Base-by-base conservation (phyloP, 2,797 vertebrate genomes). In the Coranthus polyacanthus region DNA sequence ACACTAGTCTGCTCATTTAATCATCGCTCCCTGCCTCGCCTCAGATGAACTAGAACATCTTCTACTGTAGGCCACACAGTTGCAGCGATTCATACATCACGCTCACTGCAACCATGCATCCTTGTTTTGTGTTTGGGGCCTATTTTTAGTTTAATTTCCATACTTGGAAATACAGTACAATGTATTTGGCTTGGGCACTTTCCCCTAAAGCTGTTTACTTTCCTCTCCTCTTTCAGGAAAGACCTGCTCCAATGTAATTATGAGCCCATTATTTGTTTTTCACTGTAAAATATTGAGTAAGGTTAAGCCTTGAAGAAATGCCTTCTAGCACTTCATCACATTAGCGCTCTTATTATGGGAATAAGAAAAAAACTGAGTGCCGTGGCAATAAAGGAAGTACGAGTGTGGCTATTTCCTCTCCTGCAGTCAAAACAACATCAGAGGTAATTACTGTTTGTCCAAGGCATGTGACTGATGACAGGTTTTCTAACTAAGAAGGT, bases 211-310 rank as follows among this genome's bases (percentile, higher is more conserved):
- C 67, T 5, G 43, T 69, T 84, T 62, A 62, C 57, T 61, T 57
- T 39, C 18, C 38, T 61, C 12, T 29, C 32, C 46, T 66, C 49
- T 63, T 62, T 61, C 63, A 63, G 51, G 43, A 68, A 66, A 62
- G 54, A 79, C 39, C 52, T 50, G 47, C 55, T 64, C 50, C 38
- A 59, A 57, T 46, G 55, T 74, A 83, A 89, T 87, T 88, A 83
- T 24, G 61, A 71, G 68, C 21, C 58, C 38, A 69, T 85, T 85
- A 82, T 83, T 88, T 86, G 65, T 83, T 80, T 83, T 82, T 70
- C 13, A 0, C 49, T 65, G 52, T 71, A 52, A 81, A 82, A 82
- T 80, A 86, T 64, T 69, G 38, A 88, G 57, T 20, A 66, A 56
- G 67, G 63, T 79, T 81, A 75, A 68, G 62, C 39, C 71, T 80